Base-by-base conservation (phyloP, 1,140 invertebrate species). In the Hermatobates lingyangjiaoensis region DNA sequence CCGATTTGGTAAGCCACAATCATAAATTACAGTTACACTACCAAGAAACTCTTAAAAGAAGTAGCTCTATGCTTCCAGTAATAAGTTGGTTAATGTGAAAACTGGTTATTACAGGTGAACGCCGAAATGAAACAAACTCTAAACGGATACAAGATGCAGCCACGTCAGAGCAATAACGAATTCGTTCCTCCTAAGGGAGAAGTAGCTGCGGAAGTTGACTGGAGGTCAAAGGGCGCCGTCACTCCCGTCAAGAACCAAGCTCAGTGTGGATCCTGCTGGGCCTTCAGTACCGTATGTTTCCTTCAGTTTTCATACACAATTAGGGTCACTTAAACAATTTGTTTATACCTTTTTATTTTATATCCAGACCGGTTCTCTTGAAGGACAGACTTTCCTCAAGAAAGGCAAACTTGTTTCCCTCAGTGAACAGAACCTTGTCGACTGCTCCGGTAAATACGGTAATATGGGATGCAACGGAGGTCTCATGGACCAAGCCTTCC, bases 381-480 rank as follows among this genome's bases (percentile, higher is more conserved):
- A 98, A 73, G 93, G 87, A 21, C 94, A 98, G 67, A 82, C 94
- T 65, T 93, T 84, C 68, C 78, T 89, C 54, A 79, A 84, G 64
- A 80, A 74, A 24, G 84, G 84, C 44, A 74, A 77, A 55, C 71
- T 98, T 10, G 75, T 92, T 3, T 92, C 89, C 2, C 75, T 98
- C 0, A 94, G 88, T 57, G 95, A 98, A 70, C 94, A 98, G 71
- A 96, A 98, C 66, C 70, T 98, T 38, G 74, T 98, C 24, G 95
- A 98, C 71, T 98, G 95, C 63, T 93, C 90, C 1, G 60, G 62
- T 1, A 76, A 75, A 52, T 93, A 85, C 62, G 92, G 91, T 14
- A 98, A 98, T 69, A 77, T 92, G 64, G 94, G 95, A 40, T 98
- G 94, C 68, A 79, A 88, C 58, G 93, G 93, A 58, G 93, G 93